Conservation (phyloP, 2,113 vertebrate genomes). For the Centropristis striata region DNA sequence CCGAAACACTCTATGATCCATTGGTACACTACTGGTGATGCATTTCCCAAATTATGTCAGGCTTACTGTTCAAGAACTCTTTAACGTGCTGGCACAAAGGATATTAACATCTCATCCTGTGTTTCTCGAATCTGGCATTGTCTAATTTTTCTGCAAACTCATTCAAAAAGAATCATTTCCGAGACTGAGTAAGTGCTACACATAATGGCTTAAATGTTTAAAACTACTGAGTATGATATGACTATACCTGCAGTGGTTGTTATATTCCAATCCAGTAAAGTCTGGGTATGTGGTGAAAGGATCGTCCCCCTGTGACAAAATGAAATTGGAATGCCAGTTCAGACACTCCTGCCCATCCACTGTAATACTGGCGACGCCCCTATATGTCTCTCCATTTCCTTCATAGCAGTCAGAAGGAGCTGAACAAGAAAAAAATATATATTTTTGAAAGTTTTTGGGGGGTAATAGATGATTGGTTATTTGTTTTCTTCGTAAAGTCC, state of each 20-base stretch:
- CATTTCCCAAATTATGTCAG: too few relatives aligned
- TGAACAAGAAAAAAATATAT: background rate
- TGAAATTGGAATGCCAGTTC: conserved; percentile 35
- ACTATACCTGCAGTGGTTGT: conserved; percentile 49
- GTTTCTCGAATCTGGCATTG: too few relatives aligned
- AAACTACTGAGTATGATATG: background rate
- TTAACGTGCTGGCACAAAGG: too few relatives aligned
- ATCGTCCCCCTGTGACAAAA: background rate
- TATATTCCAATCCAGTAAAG: background rate
- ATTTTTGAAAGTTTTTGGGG: too few relatives aligned
- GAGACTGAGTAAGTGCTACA: too few relatives aligned
- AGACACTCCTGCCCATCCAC: conserved; percentile 9
- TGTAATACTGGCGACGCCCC: conserved; percentile 17
- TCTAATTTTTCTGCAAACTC: too few relatives aligned
- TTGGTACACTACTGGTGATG: too few relatives aligned
- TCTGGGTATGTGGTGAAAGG: conserved; percentile 11
- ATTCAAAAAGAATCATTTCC: too few relatives aligned
- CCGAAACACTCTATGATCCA: too few relatives aligned
- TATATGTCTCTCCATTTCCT: conserved; percentile 31
- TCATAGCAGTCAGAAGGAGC: conserved; percentile 11
- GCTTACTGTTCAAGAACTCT: too few relatives aligned
- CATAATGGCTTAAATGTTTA: too few relatives aligned
- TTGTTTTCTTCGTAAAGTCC: background rate
- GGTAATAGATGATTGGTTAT: background rate
- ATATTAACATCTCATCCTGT: too few relatives aligned